Evolutionary conservation across 2,797 vertebrate species (phyloP).

Genomic region (Sparus aurata): DNA sequence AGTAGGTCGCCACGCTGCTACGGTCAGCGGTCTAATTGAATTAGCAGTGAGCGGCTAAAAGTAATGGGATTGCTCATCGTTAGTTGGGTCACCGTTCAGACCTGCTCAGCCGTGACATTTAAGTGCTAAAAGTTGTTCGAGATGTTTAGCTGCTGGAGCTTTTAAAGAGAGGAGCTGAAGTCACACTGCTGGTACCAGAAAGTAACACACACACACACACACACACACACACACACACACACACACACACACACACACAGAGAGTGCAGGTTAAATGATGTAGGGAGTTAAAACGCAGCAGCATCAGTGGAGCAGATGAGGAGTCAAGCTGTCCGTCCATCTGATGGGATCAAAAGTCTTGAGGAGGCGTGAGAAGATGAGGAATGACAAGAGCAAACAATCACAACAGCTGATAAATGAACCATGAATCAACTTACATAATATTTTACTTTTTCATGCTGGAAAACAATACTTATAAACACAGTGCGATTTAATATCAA

Average conservation of each 20-base stretch:
- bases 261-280: neutral
- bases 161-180: constrained; percentile 2
- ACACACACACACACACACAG: too few species aligned
- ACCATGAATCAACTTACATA: constrained; percentile 41
- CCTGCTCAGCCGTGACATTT: constrained; percentile 23
- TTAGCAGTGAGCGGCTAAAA: constrained; percentile 65
- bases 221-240: too few species aligned
- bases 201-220: neutral
- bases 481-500: constrained; percentile 44
- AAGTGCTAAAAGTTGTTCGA: constrained; percentile 21
- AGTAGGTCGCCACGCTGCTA: constrained; percentile 45
- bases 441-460: constrained; percentile 64
- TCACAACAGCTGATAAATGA: neutral
- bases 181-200: neutral
- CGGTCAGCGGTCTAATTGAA: constrained; percentile 69
- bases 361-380: neutral
- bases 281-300: neutral
- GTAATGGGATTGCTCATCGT: constrained; percentile 61
- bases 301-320: neutral
- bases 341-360: constrained; percentile 38
- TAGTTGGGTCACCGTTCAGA: constrained; percentile 38
- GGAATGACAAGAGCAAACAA: neutral
- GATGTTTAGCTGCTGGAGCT: neutral
- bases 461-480: constrained; percentile 60
- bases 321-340: constrained; percentile 28